Conservation (phyloP, 2,888 invertebrate species). For the Morpho helenor region DNA sequence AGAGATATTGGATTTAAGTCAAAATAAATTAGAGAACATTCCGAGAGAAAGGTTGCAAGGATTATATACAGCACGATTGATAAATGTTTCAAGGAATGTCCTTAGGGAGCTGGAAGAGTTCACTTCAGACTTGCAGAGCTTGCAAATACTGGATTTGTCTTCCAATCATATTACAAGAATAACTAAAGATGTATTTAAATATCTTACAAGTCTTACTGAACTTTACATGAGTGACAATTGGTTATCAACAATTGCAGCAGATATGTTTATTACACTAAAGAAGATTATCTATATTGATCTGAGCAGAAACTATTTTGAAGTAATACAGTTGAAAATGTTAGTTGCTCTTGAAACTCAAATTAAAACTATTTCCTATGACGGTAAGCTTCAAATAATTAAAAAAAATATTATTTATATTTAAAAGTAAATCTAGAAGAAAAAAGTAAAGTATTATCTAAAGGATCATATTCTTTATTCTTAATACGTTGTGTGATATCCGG, state of each 20-base stretch:
- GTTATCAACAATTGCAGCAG: slow-evolving; percentile 87
- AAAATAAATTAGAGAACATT: slow-evolving; percentile 89
- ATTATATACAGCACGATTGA: slow-evolving; percentile 83
- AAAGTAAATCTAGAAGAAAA: no score
- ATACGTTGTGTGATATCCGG: no score
- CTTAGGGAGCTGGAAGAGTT: slow-evolving; percentile 91
- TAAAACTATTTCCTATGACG: slow-evolving; percentile 87
- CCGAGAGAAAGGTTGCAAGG: slow-evolving; percentile 92
- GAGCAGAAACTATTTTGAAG: slow-evolving; percentile 90
- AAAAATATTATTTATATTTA: background rate
- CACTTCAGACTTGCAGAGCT: slow-evolving; percentile 85
- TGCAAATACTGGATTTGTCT: slow-evolving; percentile 90
- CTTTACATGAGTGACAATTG: slow-evolving; percentile 90
- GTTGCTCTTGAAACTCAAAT: slow-evolving; percentile 90
- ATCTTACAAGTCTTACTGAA: slow-evolving; percentile 87
- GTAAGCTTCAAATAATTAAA: slow-evolving; percentile 71
- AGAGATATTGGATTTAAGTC: slow-evolving; percentile 87
- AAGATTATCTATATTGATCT: slow-evolving; percentile 88
- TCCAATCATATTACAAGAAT: slow-evolving; percentile 90
- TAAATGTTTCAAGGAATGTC: slow-evolving; percentile 92
- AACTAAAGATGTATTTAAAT: slow-evolving; percentile 86
- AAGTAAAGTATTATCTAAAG: no score
- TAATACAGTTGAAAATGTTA: slow-evolving; percentile 88
- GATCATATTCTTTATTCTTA: no score
- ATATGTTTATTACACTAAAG: slow-evolving; percentile 87